Evolutionary conservation across 1,140 invertebrate species (phyloP).

Genomic region (Cardiocondyla obscurior): DNA sequence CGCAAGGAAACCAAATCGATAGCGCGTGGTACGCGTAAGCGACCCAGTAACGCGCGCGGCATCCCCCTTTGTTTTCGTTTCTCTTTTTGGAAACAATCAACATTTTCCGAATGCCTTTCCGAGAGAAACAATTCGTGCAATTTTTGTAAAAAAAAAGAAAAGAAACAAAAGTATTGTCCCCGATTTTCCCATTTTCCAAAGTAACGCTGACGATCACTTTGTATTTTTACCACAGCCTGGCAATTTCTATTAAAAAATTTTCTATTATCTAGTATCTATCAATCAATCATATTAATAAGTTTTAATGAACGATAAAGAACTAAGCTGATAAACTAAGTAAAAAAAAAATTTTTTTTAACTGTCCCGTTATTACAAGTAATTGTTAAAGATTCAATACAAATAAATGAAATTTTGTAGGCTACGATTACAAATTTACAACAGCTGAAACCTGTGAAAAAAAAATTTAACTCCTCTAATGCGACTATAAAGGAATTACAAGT

Average conservation of each 20-base stretch:
- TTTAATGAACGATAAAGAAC: no score
- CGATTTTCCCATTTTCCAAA: neutral
- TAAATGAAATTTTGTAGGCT: no score
- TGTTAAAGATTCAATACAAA: no score
- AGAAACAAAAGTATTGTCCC: neutral
- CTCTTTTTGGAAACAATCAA: neutral
- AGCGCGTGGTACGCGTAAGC: slow-evolving; percentile 76
- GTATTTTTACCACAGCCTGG: neutral
- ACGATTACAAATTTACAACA: neutral
- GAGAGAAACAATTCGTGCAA: neutral
- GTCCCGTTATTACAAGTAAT: no score
- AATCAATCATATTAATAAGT: no score
- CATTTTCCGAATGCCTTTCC: neutral
- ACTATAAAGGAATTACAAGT: neutral
- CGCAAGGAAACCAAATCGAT: slow-evolving; percentile 79
- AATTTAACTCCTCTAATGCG: neutral
- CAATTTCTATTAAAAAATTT: neutral
- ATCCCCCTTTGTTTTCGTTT: neutral
- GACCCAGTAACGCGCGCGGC: slow-evolving; percentile 66
- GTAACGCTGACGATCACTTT: neutral
- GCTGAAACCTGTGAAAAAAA: neutral
- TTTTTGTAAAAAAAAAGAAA: no score
- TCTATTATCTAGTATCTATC: no score
- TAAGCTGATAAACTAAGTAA: no score
- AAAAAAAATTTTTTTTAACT: no score